A percentile compares a stretch with the other conserved stretches of the same genome.
These are phyloP conservation scores for Acropora yongei DNA, from an alignment of 64 coral and sea anemone species.

Conservation along the genomic window DNA sequence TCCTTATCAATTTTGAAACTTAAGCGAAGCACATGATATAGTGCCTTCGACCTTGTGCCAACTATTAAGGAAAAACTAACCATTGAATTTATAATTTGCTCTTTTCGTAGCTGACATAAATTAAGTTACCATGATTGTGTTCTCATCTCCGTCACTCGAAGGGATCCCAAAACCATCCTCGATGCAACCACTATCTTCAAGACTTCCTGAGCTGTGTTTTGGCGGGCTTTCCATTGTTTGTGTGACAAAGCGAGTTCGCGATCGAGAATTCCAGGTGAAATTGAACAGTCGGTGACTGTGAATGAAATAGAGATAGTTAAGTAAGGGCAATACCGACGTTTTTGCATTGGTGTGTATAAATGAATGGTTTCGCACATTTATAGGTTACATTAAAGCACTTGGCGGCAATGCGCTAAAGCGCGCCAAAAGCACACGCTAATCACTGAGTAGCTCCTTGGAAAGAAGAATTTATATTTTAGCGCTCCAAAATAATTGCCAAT, in stretches of 20 bases:
- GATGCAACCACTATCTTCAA: slow-evolving; percentile 41
- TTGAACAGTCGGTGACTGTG: not conserved
- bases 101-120: not conserved
- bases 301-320: not conserved
- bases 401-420: not conserved
- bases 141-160: not conserved
- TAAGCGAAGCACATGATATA: not conserved
- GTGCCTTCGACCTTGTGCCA: not conserved
- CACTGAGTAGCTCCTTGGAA: no score
- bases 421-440: not conserved
- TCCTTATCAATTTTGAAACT: not conserved
- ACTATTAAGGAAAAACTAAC: not conserved
- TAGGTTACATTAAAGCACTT: not conserved
- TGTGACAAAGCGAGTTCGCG: not conserved
- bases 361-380: no score
- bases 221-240: slow-evolving; percentile 14
- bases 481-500: no score
- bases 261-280: not conserved
- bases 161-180: slow-evolving; percentile 18
- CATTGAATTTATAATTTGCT: not conserved
- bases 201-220: not conserved
- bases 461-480: no score
- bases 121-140: not conserved
- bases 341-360: no score
- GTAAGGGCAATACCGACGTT: not conserved